Conservation (phyloP, 2,888 invertebrate genomes). For the Rhyacophila evoluta region DNA sequence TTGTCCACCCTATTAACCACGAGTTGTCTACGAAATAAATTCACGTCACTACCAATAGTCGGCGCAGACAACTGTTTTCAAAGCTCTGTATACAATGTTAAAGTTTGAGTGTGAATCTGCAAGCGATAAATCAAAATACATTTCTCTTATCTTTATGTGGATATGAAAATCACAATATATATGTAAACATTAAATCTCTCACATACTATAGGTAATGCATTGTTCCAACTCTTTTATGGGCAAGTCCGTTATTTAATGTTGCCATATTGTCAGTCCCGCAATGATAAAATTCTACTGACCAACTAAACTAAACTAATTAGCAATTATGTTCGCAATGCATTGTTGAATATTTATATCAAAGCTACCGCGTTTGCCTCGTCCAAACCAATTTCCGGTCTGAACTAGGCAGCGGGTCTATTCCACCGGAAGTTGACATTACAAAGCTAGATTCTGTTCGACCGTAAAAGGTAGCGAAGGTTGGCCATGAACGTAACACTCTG, state of each 20-base stretch:
- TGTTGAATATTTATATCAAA: not conserved
- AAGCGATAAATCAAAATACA: too few relatives aligned
- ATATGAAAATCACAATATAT: too few relatives aligned
- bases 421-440: conserved; percentile 1
- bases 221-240: too few relatives aligned
- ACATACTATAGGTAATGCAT: too few relatives aligned
- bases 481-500: not conserved
- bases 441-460: not conserved
- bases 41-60: too few relatives aligned
- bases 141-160: too few relatives aligned
- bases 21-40: too few relatives aligned
- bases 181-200: too few relatives aligned
- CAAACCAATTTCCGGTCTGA: not conserved
- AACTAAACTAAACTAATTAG: conserved; percentile 10
- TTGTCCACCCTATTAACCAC: too few relatives aligned
- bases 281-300: not conserved
- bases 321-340: not conserved
- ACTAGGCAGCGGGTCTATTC: conserved; percentile 4
- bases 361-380: not conserved
- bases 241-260: not conserved
- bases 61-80: too few relatives aligned
- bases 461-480: conserved; percentile 13
- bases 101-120: too few relatives aligned
- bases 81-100: too few relatives aligned
- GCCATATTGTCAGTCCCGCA: not conserved